These are phyloP conservation scores for Neomonachus schauinslandi DNA, from an alignment of 2,113 vertebrate species.

Conservation along the genomic window DNA sequence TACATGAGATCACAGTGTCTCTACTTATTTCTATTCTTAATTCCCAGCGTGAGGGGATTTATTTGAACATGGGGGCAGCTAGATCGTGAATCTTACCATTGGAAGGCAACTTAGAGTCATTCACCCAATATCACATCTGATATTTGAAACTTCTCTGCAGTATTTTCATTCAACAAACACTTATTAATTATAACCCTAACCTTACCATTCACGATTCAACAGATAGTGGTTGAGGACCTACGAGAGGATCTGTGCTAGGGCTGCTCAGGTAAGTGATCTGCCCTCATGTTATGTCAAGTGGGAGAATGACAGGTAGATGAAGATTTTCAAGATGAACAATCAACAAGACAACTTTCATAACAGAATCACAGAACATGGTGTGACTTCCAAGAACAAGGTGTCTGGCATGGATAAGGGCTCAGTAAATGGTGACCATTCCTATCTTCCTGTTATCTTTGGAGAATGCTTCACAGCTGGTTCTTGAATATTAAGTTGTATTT, in stretches of 20 bases:
- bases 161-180: constrained; percentile 7
- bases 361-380: neutral
- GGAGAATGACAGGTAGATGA: neutral
- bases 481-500: neutral
- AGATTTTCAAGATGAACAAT: neutral
- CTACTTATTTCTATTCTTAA: constrained; percentile 22
- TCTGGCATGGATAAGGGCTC: neutral
- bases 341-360: neutral
- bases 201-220: neutral
- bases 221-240: neutral
- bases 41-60: neutral
- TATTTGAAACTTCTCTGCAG: neutral
- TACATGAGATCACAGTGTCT: neutral
- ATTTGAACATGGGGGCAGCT: accelerated
- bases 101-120: neutral
- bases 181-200: neutral
- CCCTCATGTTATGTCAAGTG: neutral
- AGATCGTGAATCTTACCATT: neutral
- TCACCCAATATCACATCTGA: neutral
- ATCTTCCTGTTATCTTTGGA: neutral
- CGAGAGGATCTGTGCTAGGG: neutral
- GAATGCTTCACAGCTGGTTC: neutral
- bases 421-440: neutral
- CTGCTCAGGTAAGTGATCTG: neutral
- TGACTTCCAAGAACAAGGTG: neutral